Conservation (phyloP, 2,888 invertebrate species). For the Tiliacea citrago region DNA sequence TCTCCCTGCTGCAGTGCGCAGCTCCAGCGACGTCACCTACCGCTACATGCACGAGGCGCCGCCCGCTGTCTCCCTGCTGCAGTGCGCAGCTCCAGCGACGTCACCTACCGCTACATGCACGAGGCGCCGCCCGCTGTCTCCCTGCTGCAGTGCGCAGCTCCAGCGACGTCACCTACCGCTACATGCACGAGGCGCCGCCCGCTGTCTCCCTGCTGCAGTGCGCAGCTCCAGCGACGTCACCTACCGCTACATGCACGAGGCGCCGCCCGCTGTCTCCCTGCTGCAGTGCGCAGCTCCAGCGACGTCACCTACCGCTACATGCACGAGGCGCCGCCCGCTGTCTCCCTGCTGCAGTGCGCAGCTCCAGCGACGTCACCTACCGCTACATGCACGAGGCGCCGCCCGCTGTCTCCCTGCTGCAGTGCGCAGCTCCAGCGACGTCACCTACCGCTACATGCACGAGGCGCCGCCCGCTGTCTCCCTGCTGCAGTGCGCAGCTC, state of each 20-base stretch:
- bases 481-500: too few species aligned
- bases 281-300: slow-evolving; percentile 11
- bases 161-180: slow-evolving; percentile 61
- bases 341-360: too few species aligned
- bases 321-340: slow-evolving; percentile 52
- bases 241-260: slow-evolving; percentile 65
- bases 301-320: slow-evolving; percentile 66
- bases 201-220: too few species aligned
- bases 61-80: slow-evolving; percentile 12
- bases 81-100: slow-evolving; percentile 34
- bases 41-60: slow-evolving; percentile 63
- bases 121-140: slow-evolving; percentile 45
- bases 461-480: slow-evolving; percentile 45
- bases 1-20: too few species aligned
- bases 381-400: slow-evolving; percentile 63
- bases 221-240: slow-evolving; percentile 50
- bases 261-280: slow-evolving; percentile 34
- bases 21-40: slow-evolving; percentile 59
- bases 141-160: too few species aligned
- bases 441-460: slow-evolving; percentile 67
- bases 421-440: slow-evolving; percentile 34
- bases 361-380: slow-evolving; percentile 59
- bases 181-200: slow-evolving; percentile 63
- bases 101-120: slow-evolving; percentile 67
- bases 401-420: slow-evolving; percentile 12